phyloP scores from a whole-genome alignment of 2,888 invertebrate species.

The Drosophila robusta region DNA sequence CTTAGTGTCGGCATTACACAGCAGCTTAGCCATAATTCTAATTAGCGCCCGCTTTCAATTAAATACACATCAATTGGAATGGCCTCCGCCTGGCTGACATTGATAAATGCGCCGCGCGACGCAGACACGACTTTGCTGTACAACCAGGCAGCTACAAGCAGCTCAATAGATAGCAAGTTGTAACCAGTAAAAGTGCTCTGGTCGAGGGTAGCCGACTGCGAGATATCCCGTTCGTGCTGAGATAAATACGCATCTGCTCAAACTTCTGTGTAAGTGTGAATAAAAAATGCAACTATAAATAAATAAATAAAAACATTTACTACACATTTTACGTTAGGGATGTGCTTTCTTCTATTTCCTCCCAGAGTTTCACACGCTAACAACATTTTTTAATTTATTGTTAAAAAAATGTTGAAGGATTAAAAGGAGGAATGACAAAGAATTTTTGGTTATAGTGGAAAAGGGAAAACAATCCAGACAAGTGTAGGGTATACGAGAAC shows the following conservation, averaged over 20 bases:
- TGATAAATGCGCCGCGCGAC: constrained; percentile 68
- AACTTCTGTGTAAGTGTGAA: too few relatives aligned
- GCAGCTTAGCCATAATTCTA: constrained; percentile 72
- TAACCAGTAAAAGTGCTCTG: neutral
- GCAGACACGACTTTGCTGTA: constrained; percentile 69
- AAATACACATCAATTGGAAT: constrained; percentile 71
- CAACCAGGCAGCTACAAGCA: constrained; percentile 46
- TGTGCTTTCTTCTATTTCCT: too few relatives aligned
- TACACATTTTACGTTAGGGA: too few relatives aligned
- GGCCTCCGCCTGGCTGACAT: constrained; percentile 70
- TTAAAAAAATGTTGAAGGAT: too few relatives aligned
- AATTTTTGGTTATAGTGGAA: too few relatives aligned
- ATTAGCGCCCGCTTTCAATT: constrained; percentile 75
- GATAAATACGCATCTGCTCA: neutral
- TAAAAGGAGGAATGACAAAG: too few relatives aligned
- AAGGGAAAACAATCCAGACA: too few relatives aligned
- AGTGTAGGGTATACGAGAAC: too few relatives aligned
- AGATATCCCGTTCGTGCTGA: neutral
- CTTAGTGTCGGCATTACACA: constrained; percentile 64
- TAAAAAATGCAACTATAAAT: too few relatives aligned
- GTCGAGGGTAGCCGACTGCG: neutral
- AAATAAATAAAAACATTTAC: too few relatives aligned
- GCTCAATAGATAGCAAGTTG: constrained; percentile 28
- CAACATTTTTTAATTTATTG: too few relatives aligned
- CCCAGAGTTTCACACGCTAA: too few relatives aligned